phyloP scores from a whole-genome alignment of 2,797 vertebrate species.

The Micrastur ruficollis region DNA sequence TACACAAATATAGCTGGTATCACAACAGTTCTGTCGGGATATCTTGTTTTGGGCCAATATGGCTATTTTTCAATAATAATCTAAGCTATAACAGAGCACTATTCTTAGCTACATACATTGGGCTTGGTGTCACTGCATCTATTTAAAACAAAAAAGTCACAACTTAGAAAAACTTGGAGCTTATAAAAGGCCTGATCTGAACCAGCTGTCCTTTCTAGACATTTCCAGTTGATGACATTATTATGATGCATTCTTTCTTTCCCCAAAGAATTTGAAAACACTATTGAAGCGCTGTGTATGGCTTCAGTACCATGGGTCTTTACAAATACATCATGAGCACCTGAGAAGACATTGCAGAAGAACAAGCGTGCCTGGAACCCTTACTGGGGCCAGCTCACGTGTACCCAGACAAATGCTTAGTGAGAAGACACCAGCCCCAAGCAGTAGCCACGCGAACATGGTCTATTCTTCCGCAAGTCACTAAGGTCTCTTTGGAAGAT shows the following conservation, averaged over 20 bases:
- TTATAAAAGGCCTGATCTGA: neutral
- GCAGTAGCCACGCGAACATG: accelerated
- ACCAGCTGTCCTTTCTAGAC: neutral
- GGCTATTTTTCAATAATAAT: neutral
- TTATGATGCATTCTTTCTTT: neutral
- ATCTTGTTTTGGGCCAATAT: neutral
- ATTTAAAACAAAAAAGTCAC: neutral
- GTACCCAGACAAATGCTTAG: neutral
- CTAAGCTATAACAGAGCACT: neutral
- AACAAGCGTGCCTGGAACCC: neutral
- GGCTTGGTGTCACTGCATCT: neutral
- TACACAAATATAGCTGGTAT: neutral
- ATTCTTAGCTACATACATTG: neutral
- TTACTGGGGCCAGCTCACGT: neutral
- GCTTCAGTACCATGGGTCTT: neutral
- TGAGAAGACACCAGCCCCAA: neutral
- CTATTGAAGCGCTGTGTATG: neutral
- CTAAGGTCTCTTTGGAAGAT: neutral
- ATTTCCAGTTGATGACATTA: neutral
- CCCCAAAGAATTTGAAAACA: neutral
- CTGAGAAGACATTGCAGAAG: neutral
- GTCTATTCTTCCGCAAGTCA: neutral
- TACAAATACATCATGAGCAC: neutral
- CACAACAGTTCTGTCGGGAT: neutral
- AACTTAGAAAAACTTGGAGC: neutral